These are phyloP conservation scores for Hemicentrotus pulcherrimus DNA, from an alignment of 35 echinoderm and acorn worm genomes.

Conservation along the genomic window DNA sequence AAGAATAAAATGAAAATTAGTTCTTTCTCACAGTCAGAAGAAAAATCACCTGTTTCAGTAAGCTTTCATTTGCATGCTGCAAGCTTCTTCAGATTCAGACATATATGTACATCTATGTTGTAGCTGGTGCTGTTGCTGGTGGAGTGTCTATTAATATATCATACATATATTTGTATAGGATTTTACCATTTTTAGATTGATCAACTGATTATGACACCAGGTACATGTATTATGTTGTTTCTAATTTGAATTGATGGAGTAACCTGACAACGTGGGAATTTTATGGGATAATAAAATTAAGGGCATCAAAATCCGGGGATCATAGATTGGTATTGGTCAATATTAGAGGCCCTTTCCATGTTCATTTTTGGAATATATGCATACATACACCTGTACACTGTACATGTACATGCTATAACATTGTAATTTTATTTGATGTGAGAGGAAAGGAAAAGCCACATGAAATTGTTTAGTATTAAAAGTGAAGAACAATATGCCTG, in stretches of 20 bases:
- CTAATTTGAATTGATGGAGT: neutral
- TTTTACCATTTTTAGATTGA: too few relatives aligned
- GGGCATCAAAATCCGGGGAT: neutral
- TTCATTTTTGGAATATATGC: neutral
- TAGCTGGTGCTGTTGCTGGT: too few relatives aligned
- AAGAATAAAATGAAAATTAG: too few relatives aligned
- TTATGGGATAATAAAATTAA: neutral
- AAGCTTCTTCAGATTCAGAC: too few relatives aligned
- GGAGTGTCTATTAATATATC: too few relatives aligned
- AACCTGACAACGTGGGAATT: neutral
- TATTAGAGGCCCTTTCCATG: neutral
- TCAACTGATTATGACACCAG: neutral
- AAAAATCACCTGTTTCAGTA: too few relatives aligned
- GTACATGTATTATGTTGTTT: neutral
- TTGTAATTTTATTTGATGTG: neutral
- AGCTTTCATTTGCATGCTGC: too few relatives aligned
- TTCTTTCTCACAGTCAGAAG: too few relatives aligned
- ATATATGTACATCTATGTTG: too few relatives aligned
- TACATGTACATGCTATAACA: neutral
- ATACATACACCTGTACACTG: too few relatives aligned
- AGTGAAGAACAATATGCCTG: neutral
- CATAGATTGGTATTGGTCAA: neutral
- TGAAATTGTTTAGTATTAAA: neutral
- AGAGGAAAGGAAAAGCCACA: neutral
- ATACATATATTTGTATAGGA: too few relatives aligned